Evolutionary conservation across 2,888 invertebrate species (phyloP), one percentile per base, ranked within the genome.

Genomic region (Arenicola marina): DNA sequence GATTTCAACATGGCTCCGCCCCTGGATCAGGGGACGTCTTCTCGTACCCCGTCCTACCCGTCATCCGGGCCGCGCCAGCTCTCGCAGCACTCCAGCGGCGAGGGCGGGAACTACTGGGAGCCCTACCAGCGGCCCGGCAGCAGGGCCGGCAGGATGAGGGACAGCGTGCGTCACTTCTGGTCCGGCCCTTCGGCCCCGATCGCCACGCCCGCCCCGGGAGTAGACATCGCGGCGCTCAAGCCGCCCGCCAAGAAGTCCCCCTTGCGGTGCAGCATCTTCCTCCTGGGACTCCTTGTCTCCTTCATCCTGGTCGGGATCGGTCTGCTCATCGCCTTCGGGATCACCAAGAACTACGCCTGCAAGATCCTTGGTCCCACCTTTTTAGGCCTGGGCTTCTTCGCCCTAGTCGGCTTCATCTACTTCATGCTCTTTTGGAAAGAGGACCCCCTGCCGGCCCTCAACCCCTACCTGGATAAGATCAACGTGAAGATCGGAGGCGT

Each of bases 381-480:
- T 26, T 18, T 56, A 7, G 33, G 33, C 4, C 56, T 56, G 4
- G 56, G 26, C 38, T 38, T 33, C 21, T 56, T 56, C 24, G 56
- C 21, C 7, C n/a, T 56, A 4, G 24, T 56, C 21, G 56, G 56
- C 15, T 11, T 38, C 21, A 18, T 32, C 21, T 56, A 38, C 38
- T 56, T 56, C 56, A 38, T 29, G 11, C 29, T 33, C 4, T 56
- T 34, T 26, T 56, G 56, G 56, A 34, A 38, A 7, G 56, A 56
- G 4, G 38, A 56, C 26, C 56, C 56, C 7, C 33, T 56, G 34
- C 56, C 56, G 15, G 7, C 7, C 7, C 48, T 48, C 7, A 48
- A 24, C 26, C 18, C 11, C n/a, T 24, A 7, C 15, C 11, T 48
- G 48, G 48, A 11, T 11, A 48, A 48, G 24, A 24, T 48, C 7